A percentile compares a stretch with the other conserved stretches of the same genome.
Evolutionary conservation across 1,140 invertebrate genomes (phyloP).

Genomic region (Drosophila santomea): DNA sequence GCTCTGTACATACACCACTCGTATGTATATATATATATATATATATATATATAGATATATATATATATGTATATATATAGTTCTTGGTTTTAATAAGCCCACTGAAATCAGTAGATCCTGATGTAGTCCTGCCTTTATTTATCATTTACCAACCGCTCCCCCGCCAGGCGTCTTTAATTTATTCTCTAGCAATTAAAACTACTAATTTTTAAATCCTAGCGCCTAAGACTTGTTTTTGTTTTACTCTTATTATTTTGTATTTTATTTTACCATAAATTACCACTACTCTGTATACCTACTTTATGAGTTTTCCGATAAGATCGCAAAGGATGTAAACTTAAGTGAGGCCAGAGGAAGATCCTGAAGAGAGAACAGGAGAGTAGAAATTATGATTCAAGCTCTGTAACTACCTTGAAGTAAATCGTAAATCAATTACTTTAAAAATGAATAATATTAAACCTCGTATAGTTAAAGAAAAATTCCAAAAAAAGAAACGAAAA

Average conservation of each 20-base stretch:
- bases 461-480: slow-evolving; percentile 24
- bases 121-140: slow-evolving; percentile 37
- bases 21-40: slow-evolving; percentile 46
- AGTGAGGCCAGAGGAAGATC: slow-evolving; percentile 17
- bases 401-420: slow-evolving; percentile 74
- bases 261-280: slow-evolving; percentile 26
- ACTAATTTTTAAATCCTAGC: slow-evolving; percentile 57
- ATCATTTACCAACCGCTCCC: slow-evolving; percentile 20
- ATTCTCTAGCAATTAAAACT: slow-evolving; percentile 70
- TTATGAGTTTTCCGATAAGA: slow-evolving; percentile 17
- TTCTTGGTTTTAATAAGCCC: slow-evolving; percentile 14
- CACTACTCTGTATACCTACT: background rate
- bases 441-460: slow-evolving; percentile 46
- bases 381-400: slow-evolving; percentile 33
- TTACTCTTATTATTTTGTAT: slow-evolving; percentile 40
- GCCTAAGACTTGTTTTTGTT: slow-evolving; percentile 59
- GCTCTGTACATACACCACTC: slow-evolving; percentile 50
- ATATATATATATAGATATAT: slow-evolving; percentile 14
- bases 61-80: slow-evolving; percentile 45
- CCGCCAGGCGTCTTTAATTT: slow-evolving; percentile 58
- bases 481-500: slow-evolving; percentile 31
- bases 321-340: slow-evolving; percentile 23
- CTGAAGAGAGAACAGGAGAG: background rate
- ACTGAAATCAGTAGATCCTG: slow-evolving; percentile 38
- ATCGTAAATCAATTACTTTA: slow-evolving; percentile 45